phyloP scores from a whole-genome alignment of 2,888 invertebrate species.

The Xylocampa areola region DNA sequence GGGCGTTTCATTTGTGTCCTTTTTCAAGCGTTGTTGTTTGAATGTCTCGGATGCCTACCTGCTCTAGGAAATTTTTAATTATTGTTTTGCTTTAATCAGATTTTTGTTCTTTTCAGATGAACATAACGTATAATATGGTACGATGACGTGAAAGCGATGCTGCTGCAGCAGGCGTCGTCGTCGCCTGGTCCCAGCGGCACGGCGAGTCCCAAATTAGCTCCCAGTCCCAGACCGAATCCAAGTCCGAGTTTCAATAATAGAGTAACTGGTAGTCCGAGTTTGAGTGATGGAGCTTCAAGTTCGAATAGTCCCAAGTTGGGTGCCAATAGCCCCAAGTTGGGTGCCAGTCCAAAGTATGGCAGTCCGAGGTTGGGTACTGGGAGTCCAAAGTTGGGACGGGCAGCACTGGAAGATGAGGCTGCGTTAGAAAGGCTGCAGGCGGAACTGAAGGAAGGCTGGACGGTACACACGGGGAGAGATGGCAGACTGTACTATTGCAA shows the following conservation, averaged over 20 bases:
- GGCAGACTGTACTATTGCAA: constrained; percentile 97
- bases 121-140: constrained; percentile 72
- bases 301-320: constrained; percentile 67
- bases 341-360: constrained; percentile 83
- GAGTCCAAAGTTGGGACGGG: constrained; percentile 74
- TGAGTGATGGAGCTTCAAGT: constrained; percentile 70
- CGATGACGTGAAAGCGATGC: constrained; percentile 87
- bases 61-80: constrained; percentile 34
- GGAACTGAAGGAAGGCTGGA: constrained; percentile 93
- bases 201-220: constrained; percentile 81
- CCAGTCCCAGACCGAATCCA: constrained; percentile 76
- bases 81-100: constrained; percentile 38
- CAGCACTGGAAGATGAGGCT: constrained; percentile 78
- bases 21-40: constrained; percentile 63
- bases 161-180: constrained; percentile 87
- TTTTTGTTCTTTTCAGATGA: constrained; percentile 70
- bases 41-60: constrained; percentile 48
- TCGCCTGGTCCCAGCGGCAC: constrained; percentile 88
- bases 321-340: constrained; percentile 69
- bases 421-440: constrained; percentile 90
- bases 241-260: constrained; percentile 62
- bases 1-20: constrained; percentile 72
- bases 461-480: constrained; percentile 93
- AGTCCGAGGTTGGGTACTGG: constrained; percentile 84
- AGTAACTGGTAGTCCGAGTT: constrained; percentile 73